Evolutionary conservation across 2,888 invertebrate species (phyloP), one percentile per base, ranked within the genome.

Genomic region (Drymonia ruficornis): DNA sequence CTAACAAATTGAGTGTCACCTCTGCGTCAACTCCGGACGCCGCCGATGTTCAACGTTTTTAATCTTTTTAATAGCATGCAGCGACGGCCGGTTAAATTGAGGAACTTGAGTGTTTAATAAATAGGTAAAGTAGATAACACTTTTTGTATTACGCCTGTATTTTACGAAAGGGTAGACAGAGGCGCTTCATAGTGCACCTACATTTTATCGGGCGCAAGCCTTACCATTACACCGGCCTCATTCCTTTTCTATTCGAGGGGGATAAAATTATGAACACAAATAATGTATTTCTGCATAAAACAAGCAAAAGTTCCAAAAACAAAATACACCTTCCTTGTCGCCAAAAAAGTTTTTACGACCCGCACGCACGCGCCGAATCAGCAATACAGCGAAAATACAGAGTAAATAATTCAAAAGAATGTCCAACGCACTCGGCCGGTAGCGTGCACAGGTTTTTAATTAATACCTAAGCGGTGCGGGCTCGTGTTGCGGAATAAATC

Each of bases 391-490:
- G 34, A 59, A 56, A 65, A 61, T 60, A 64, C 59, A 50, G 65
- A 74, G 75, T 77, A 80, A 78, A 78, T 80, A 78, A 81, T 78
- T 78, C 71, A 70, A 74, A 73, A 73, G 75, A 76, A 74, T 72
- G 77, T 75, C 78, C 61, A 55, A 78, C 81, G 75, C 83, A 84
- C 72, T 82, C 72, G 75, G 52, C 65, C 71, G 56, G 58, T 65
- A 63, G 56, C 81, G 79, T 82, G 84, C 80, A 79, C 72, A 81
- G 88, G 82, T 89, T 91, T 91, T 91, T 90, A 91, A 92, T 91
- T 90, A 91, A 87, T 88, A 87, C 87, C 77, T 79, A 80, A 75
- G 76, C 77, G 75, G 56, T 56, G 59, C 59, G 69, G 67, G 71
- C 55, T 67, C 71, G 61, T 72, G 76, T 72, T 74, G 63, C 76